Evolutionary conservation across 2,113 vertebrate genomes (phyloP).

Genomic region (Melanocharis versteri): DNA sequence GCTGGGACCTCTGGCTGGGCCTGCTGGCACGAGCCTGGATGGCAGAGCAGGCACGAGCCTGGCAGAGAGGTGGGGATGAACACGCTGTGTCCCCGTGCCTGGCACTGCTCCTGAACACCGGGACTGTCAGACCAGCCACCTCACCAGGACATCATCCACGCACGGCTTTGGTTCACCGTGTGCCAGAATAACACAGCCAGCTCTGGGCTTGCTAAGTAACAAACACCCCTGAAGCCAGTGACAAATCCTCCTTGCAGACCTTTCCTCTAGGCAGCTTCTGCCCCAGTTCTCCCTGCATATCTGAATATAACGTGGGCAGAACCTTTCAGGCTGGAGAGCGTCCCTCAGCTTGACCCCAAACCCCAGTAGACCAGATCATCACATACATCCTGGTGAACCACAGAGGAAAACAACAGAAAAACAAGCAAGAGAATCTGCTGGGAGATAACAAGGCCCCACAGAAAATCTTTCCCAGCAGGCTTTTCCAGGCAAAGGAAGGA

Average conservation of each 20-base stretch:
- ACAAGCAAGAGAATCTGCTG: not conserved
- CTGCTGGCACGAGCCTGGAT: accelerated
- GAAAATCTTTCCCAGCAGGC: not conserved
- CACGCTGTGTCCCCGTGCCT: accelerated
- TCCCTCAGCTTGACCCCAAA: not conserved
- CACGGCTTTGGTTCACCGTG: accelerated
- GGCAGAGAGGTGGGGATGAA: not conserved
- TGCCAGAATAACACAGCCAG: not conserved
- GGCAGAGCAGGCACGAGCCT: not conserved
- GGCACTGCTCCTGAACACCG: accelerated
- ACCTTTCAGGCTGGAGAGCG: not conserved
- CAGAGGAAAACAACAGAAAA: not conserved
- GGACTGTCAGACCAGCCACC: accelerated
- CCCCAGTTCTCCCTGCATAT: not conserved
- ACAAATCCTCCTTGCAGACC: not conserved
- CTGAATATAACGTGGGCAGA: not conserved
- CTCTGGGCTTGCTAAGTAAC: not conserved
- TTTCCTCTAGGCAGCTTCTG: not conserved
- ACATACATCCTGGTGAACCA: not conserved
- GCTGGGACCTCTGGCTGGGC: not conserved
- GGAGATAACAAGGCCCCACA: not conserved
- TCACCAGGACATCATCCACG: accelerated
- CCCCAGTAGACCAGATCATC: not conserved
- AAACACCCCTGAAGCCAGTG: not conserved
- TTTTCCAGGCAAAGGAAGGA: not conserved